Conservation (phyloP, 2,888 invertebrate species). For the Leptura quadrifasciata region DNA sequence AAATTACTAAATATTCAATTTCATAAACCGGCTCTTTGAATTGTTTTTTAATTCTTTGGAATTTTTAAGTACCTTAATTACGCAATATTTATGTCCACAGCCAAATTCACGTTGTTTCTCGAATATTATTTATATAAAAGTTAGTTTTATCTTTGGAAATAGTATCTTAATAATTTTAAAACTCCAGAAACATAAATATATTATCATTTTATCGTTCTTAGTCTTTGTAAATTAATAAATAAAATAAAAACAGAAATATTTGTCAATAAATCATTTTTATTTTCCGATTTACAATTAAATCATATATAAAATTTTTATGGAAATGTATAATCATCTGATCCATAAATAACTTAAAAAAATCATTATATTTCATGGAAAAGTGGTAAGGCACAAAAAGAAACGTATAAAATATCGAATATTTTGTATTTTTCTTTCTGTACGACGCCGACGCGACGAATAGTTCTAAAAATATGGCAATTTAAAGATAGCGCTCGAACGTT, state of each 20-base stretch:
- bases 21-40: neutral
- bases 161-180: neutral
- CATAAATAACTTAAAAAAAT: too few species aligned
- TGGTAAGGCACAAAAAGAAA: too few species aligned
- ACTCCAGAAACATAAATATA: neutral
- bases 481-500: too few species aligned
- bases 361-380: too few species aligned
- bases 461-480: too few species aligned
- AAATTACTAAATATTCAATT: neutral
- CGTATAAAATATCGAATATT: too few species aligned
- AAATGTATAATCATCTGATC: too few species aligned
- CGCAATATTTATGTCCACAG: slow-evolving; percentile 4
- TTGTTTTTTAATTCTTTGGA: neutral
- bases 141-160: neutral
- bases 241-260: neutral
- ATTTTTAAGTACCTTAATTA: slow-evolving; percentile 7
- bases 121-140: slow-evolving; percentile 2
- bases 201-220: slow-evolving; percentile 1
- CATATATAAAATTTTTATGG: neutral
- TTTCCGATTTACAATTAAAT: neutral
- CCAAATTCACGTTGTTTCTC: neutral
- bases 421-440: too few species aligned
- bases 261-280: neutral
- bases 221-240: neutral
- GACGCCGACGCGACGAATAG: too few species aligned